Base-by-base conservation (phyloP, 2,113 vertebrate genomes). In the Lanius ludovicianus region DNA sequence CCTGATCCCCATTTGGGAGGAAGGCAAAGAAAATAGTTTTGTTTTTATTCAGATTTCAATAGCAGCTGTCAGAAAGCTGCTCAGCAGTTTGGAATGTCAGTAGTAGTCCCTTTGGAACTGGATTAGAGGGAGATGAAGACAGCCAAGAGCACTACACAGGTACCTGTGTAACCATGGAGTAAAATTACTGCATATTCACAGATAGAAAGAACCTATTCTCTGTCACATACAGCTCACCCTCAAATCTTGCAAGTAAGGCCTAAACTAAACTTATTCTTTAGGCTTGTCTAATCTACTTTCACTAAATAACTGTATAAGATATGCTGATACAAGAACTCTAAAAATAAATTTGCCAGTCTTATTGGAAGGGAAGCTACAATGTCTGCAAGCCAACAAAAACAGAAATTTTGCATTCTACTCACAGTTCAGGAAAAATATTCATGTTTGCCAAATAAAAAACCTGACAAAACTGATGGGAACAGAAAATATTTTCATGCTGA, bases 1-100 rank as follows among this genome's bases (percentile, higher is more conserved):
- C 79, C 62, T 55, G 46, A 89, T 42, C 52, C 33, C 27, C 49
- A 20, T 41, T 80, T 74, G 79, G 59, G 84, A 95, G 31, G 46
- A 76, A 92, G 21, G 84, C 86, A 89, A 90, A 87, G 68, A 83
- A 85, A 94, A 95, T 31, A 87, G 78, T 73, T 94, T 53, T 92
- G 69, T 24, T 93, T 96, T 90, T 47, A 81, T 59, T 89, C 79
- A 6, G 5, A 77, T 94, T 90, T 94, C 86, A 96, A 82, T 74
- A 83, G 89, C 84, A 95, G 89, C 73, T 96, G 90, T 92, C 3
- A 11, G 91, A 96, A 95, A 95, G 84, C 93, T 69, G 89, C 89
- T 97, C 94, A 96, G 74, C 89, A 76, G 87, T 95, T 94, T 94
- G 94, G 91, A 97, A 96, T 96, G 91, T 95, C 67, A 79, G 27